Evolutionary conservation across 2,888 invertebrate genomes (phyloP).

Genomic region (Schizaphis graminum): DNA sequence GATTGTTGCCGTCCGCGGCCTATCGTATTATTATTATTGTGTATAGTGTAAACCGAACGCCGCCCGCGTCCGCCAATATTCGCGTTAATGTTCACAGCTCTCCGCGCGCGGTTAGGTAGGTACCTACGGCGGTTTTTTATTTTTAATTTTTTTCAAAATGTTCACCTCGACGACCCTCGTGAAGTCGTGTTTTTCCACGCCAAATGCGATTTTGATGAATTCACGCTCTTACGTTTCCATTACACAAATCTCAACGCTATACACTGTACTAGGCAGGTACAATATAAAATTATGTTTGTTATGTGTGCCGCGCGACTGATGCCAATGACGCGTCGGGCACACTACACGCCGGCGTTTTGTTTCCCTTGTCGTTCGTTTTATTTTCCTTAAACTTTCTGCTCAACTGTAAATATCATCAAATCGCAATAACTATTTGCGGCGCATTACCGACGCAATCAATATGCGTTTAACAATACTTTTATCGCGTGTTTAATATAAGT

Average conservation of each 20-base stretch:
- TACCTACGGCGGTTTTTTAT: not conserved
- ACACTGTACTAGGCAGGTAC: not conserved
- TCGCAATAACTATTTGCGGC: not conserved
- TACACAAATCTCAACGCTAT: not conserved
- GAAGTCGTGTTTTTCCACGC: not conserved
- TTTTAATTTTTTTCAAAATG: not conserved
- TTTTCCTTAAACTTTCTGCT: not conserved
- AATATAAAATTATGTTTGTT: not conserved
- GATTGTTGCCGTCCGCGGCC: not conserved
- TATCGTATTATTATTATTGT: not conserved
- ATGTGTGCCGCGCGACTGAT: not conserved
- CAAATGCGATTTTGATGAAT: conserved; percentile 32
- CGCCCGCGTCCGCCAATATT: not conserved
- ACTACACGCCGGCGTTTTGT: not conserved
- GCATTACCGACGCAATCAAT: not conserved
- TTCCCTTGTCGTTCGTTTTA: not conserved
- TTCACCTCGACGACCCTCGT: not conserved
- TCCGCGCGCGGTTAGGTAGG: not conserved
- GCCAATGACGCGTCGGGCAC: not conserved
- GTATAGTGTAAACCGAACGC: not conserved
- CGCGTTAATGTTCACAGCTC: not conserved
- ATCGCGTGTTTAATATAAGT: not conserved
- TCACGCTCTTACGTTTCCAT: not conserved
- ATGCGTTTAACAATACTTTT: not conserved
- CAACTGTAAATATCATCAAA: not conserved